Evolutionary conservation across 2,888 invertebrate genomes (phyloP).

Genomic region (Ceramica pisi): DNA sequence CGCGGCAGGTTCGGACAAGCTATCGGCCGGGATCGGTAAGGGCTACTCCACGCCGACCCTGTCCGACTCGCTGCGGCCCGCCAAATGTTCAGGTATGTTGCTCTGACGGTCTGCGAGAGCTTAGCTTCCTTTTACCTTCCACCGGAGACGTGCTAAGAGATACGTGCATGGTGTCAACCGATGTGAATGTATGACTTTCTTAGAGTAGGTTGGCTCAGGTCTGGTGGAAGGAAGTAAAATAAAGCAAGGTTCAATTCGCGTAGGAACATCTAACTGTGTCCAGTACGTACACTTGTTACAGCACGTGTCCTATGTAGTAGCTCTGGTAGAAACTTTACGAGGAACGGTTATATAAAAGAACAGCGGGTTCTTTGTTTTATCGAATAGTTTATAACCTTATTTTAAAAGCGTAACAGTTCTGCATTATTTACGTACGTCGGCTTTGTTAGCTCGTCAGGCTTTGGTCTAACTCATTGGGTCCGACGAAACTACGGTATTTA

Average conservation of each 20-base stretch:
- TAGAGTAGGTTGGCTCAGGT: background rate
- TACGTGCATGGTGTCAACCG: background rate
- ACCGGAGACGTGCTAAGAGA: background rate
- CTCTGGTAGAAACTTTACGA: background rate
- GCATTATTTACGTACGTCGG: too few species aligned
- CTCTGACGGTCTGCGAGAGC: background rate
- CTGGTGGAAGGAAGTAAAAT: background rate
- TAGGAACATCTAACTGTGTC: background rate
- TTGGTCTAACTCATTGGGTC: too few species aligned
- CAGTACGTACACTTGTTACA: too few species aligned
- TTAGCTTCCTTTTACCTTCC: background rate
- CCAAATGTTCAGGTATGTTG: constrained; percentile 86
- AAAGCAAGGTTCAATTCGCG: background rate
- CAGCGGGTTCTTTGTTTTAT: background rate
- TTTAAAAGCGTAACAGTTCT: background rate
- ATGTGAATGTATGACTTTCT: background rate
- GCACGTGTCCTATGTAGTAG: too few species aligned
- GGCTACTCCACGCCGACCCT: constrained; percentile 85
- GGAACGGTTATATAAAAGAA: background rate
- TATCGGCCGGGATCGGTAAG: constrained; percentile 83
- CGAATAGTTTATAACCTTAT: background rate
- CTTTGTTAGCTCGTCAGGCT: too few species aligned
- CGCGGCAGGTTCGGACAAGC: constrained; percentile 84
- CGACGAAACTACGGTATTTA: too few species aligned
- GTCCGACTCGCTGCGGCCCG: constrained; percentile 85